Evolutionary conservation across 2,113 vertebrate species (phyloP).

Genomic region (Fregetta grallaria): DNA sequence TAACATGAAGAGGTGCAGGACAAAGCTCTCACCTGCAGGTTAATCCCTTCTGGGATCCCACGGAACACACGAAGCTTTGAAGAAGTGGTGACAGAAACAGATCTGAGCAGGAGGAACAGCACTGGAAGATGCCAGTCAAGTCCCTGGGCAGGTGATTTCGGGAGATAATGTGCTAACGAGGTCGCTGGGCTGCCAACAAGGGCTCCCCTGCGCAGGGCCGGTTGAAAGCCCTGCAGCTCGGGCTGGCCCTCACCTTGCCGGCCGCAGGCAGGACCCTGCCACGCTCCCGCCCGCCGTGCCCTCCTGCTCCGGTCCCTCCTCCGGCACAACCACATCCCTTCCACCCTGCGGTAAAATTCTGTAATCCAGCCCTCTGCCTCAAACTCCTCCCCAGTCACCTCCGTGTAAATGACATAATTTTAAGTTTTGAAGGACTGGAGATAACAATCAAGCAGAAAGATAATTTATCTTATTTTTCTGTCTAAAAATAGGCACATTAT

Average conservation of each 20-base stretch:
- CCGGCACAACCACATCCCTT: rapidly evolving
- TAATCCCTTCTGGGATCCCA: neutral
- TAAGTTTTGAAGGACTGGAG: neutral
- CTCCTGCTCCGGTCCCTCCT: neutral
- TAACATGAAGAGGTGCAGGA: rapidly evolving
- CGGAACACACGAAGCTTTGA: neutral
- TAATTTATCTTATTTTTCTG: neutral
- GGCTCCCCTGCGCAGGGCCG: too few relatives aligned
- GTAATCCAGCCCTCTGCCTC: neutral
- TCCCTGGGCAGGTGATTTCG: rapidly evolving
- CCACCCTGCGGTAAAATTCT: neutral
- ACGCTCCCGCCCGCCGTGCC: rapidly evolving
- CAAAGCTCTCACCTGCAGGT: neutral
- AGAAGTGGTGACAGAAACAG: neutral
- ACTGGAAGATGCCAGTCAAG: neutral
- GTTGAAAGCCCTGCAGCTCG: too few relatives aligned
- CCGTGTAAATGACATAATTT: neutral
- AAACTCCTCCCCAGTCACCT: neutral
- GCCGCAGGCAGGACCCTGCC: too few relatives aligned
- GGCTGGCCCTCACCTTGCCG: too few relatives aligned
- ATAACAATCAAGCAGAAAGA: neutral
- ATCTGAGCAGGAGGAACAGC: neutral
- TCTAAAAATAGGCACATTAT: neutral
- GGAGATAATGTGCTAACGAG: neutral
- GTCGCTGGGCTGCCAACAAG: neutral